phyloP scores from a whole-genome alignment of 2,888 invertebrate species.

The Leucophenga montana region DNA sequence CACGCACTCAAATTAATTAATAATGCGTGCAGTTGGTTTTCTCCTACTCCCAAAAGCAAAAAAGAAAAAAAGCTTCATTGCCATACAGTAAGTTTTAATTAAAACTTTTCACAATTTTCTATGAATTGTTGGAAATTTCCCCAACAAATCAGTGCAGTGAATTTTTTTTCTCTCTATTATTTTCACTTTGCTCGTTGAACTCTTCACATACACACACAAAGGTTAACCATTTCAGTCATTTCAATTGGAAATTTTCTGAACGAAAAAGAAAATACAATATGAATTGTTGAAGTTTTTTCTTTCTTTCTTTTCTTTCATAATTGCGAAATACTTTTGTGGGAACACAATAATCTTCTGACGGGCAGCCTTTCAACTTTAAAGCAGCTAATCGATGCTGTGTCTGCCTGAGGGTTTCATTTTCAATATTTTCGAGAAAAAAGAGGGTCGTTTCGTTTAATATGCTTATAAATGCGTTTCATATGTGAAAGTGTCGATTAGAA shows the following conservation, averaged over 20 bases:
- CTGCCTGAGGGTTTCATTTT: too few relatives aligned
- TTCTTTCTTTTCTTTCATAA: not conserved
- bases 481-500: conserved; percentile 11
- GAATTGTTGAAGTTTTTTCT: conserved; percentile 16
- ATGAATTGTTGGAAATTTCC: too few relatives aligned
- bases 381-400: too few relatives aligned
- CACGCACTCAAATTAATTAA: conserved; percentile 4
- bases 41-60: not conserved
- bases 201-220: conserved; percentile 7
- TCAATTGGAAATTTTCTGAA: conserved; percentile 7
- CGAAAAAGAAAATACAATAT: not conserved
- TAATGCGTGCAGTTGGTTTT: conserved; percentile 18
- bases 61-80: too few relatives aligned
- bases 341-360: not conserved
- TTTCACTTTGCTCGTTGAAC: not conserved
- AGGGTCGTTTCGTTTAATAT: too few relatives aligned
- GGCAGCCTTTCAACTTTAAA: too few relatives aligned
- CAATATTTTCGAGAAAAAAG: too few relatives aligned
- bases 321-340: conserved; percentile 19
- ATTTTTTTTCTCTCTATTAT: not conserved
- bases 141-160: not conserved
- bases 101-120: conserved; percentile 25
- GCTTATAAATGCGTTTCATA: not conserved
- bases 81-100: conserved; percentile 25
- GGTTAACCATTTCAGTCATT: conserved; percentile 19